These are phyloP conservation scores for Chrysogorgia sp. DNA, from an alignment of 92 coral and sea anemone species.

Conservation along the genomic window DNA sequence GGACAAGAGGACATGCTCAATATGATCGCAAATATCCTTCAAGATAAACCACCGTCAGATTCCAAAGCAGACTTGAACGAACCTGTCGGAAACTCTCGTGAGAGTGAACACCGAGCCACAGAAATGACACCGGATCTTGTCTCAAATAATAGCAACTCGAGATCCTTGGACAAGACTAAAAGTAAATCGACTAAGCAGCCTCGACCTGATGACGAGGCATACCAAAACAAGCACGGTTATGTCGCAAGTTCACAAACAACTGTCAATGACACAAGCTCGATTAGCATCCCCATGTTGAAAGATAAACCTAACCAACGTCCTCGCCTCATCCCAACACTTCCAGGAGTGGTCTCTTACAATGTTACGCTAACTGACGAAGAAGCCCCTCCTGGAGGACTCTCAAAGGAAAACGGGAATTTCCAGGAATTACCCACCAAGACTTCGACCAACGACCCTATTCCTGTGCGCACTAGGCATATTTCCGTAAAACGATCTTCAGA, in stretches of 20 bases:
- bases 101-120: neutral
- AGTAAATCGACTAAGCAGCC: no score
- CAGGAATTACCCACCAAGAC: neutral
- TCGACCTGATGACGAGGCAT: neutral
- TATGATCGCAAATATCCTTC: constrained; percentile 29
- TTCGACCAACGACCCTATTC: neutral
- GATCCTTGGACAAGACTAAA: neutral
- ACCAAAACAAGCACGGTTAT: neutral
- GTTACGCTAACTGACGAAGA: constrained; percentile 98
- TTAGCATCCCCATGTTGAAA: neutral
- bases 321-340: constrained; percentile 43
- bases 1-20: constrained; percentile 30
- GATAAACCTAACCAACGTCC: neutral
- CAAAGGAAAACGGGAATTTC: neutral
- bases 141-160: neutral
- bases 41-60: neutral
- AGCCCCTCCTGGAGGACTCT: constrained; percentile 88
- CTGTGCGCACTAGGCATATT: neutral
- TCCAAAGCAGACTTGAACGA: neutral
- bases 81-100: neutral
- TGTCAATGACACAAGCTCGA: neutral
- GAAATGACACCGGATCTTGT: neutral
- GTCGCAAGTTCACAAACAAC: neutral
- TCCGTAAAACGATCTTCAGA: neutral
- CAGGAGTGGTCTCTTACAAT: constrained; percentile 99